A percentile compares a stretch with the other conserved stretches of the same genome.
Evolutionary conservation across 2,113 vertebrate species (phyloP).

Genomic region (Phyllopteryx taeniolatus): DNA sequence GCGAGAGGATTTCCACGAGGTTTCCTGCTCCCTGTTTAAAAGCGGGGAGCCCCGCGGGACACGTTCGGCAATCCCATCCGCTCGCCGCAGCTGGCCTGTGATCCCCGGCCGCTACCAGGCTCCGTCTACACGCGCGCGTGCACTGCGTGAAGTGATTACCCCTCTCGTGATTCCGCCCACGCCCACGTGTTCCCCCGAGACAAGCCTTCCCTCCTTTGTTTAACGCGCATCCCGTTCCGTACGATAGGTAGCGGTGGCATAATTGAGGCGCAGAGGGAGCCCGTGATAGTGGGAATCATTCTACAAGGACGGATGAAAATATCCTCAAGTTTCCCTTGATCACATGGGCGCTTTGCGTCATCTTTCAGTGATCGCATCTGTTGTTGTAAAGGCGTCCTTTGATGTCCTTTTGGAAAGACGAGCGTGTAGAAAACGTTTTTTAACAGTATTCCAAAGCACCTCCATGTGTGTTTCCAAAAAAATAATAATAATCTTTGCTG

Average conservation of each 20-base stretch:
- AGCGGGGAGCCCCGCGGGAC: constrained; percentile 64
- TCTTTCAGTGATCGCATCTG: not conserved
- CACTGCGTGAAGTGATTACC: constrained; percentile 75
- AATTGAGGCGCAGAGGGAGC: constrained; percentile 68
- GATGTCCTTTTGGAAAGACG: too few species aligned
- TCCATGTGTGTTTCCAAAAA: too few species aligned
- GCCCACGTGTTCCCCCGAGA: constrained; percentile 71
- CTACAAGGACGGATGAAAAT: constrained; percentile 27
- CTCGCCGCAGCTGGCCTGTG: constrained; percentile 71
- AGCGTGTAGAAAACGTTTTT: too few species aligned
- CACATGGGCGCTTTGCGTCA: not conserved
- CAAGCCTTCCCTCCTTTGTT: constrained; percentile 66
- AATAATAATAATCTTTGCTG: too few species aligned
- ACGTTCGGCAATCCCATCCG: constrained; percentile 71
- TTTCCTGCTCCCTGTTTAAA: constrained; percentile 67
- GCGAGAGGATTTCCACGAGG: constrained; percentile 65
- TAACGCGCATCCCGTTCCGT: constrained; percentile 71
- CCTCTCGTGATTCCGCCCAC: constrained; percentile 72
- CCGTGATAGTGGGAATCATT: constrained; percentile 47
- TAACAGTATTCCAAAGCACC: too few species aligned
- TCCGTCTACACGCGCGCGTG: constrained; percentile 35
- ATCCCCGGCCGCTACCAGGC: constrained; percentile 71
- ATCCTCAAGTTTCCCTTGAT: constrained; percentile 1
- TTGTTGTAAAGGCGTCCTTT: not conserved
- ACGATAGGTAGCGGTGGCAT: constrained; percentile 64